Conservation (phyloP, 2,797 vertebrate species). For the Ctenochaetus hawaiiensis region DNA sequence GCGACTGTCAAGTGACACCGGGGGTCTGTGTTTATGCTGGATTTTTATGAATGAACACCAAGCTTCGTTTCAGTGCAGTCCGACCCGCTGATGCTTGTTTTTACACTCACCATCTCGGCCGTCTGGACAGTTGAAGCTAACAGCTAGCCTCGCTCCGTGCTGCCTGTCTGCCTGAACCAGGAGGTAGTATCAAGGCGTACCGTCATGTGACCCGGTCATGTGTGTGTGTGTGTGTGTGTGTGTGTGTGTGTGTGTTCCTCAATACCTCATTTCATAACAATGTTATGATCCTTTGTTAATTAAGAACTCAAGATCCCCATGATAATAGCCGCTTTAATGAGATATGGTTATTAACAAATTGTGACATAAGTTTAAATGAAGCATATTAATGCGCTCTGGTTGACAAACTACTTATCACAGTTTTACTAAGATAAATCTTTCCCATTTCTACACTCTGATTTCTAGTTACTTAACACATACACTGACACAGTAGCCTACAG, state of each 20-base stretch:
- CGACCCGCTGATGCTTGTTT: neutral
- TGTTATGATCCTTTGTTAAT: neutral
- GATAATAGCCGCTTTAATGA: neutral
- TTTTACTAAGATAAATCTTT: neutral
- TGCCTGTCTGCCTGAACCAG: conserved; percentile 60
- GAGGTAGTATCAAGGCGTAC: conserved; percentile 29
- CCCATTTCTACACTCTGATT: no score
- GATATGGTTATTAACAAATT: neutral
- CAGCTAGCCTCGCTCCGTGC: conserved; percentile 74
- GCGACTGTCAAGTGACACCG: neutral
- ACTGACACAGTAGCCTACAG: no score
- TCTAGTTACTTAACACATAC: no score
- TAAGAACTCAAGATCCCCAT: neutral
- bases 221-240: conserved; percentile 22
- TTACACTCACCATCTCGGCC: conserved; percentile 85
- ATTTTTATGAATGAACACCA: rapidly evolving
- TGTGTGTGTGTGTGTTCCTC: no score
- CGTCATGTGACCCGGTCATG: conserved; percentile 78
- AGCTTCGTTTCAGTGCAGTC: neutral
- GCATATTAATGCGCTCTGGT: no score
- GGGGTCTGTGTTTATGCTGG: rapidly evolving
- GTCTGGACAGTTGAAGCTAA: conserved; percentile 78
- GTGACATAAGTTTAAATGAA: no score
- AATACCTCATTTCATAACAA: neutral
- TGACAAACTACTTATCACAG: no score